phyloP scores from a whole-genome alignment of 2,113 vertebrate genomes.

The Rhabdornis inornatus region DNA sequence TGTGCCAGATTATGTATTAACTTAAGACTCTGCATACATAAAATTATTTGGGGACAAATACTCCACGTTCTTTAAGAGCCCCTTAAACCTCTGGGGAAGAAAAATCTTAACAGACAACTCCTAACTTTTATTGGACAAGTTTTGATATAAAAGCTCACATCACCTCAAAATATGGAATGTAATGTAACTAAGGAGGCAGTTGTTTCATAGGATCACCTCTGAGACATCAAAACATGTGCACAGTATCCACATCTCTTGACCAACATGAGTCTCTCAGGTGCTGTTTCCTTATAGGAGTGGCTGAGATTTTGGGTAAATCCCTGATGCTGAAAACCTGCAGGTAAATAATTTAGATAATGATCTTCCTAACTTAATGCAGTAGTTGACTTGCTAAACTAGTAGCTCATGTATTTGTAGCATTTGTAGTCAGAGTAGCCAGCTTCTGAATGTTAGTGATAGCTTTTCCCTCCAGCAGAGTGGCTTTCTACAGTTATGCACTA shows the following conservation, averaged over 20 bases:
- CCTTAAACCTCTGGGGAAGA: not conserved
- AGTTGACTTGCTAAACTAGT: not conserved
- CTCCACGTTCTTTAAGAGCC: not conserved
- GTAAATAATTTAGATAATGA: not conserved
- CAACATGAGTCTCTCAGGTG: not conserved
- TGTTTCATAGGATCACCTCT: not conserved
- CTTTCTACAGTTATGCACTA: not conserved
- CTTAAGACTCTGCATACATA: not conserved
- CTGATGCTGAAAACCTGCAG: not conserved
- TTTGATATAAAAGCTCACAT: not conserved
- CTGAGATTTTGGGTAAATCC: not conserved
- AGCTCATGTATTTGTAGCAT: not conserved
- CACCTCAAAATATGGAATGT: not conserved
- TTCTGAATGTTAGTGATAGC: not conserved
- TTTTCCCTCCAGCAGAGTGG: not conserved
- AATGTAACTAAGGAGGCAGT: not conserved
- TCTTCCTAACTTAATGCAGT: not conserved
- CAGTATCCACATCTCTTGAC: not conserved
- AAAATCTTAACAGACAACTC: not conserved
- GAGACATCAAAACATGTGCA: not conserved
- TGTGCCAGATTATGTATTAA: constrained; percentile 11
- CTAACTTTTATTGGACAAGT: not conserved
- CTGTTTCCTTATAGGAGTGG: not conserved
- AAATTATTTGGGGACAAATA: not conserved
- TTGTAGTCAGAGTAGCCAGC: not conserved